phyloP scores from a whole-genome alignment of 2,888 invertebrate genomes.

The Tanypteryx hageni region DNA sequence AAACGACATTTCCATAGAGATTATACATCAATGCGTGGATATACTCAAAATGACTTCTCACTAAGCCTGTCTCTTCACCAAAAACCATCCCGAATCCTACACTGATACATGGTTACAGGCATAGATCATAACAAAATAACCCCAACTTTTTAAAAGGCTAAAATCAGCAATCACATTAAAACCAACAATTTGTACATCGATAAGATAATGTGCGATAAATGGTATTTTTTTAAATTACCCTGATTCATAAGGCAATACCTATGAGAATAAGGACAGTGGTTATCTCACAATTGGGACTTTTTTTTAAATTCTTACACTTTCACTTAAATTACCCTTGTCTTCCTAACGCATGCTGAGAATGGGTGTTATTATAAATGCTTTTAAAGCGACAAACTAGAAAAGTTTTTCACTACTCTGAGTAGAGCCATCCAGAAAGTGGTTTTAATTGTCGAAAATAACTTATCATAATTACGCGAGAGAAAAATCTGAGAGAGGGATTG shows the following conservation, averaged over 20 bases:
- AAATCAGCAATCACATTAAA: conserved; percentile 53
- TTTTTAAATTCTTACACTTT: neutral
- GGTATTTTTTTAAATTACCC: conserved; percentile 39
- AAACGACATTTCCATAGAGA: conserved; percentile 26
- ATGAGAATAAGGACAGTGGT: conserved; percentile 41
- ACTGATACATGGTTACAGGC: conserved; percentile 55
- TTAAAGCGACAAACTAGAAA: neutral
- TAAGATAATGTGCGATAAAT: conserved; percentile 44
- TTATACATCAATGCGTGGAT: conserved; percentile 33
- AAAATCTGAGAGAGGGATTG: too few species aligned
- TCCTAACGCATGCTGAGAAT: neutral
- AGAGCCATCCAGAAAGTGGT: neutral
- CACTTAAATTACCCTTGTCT: neutral
- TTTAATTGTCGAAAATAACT: too few species aligned
- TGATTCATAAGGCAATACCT: conserved; percentile 64
- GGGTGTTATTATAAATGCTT: too few species aligned
- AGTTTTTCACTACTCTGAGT: neutral
- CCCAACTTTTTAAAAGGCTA: conserved; percentile 51
- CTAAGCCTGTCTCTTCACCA: conserved; percentile 41
- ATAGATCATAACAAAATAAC: conserved; percentile 58
- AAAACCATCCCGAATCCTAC: conserved; percentile 9
- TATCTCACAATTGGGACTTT: conserved; percentile 22
- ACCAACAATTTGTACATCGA: conserved; percentile 60
- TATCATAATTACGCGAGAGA: too few species aligned
- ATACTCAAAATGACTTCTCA: conserved; percentile 46